These are phyloP conservation scores for Blastomussa wellsi DNA, from an alignment of 92 coral and sea anemone genomes.

Conservation along the genomic window DNA sequence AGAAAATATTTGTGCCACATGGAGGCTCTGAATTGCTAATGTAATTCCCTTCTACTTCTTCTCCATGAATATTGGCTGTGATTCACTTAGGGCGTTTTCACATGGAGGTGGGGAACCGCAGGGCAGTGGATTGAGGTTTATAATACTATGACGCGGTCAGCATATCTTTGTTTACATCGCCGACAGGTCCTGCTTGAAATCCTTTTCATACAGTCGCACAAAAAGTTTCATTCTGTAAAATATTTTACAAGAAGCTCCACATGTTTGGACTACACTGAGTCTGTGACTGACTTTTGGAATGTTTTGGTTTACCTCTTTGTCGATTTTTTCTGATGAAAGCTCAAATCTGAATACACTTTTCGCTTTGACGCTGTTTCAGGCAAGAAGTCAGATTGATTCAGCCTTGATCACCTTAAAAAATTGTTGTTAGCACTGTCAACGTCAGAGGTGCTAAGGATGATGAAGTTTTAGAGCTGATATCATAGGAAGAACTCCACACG, in stretches of 20 bases:
- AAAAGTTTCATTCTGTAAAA: neutral
- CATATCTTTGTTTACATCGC: conserved; percentile 14
- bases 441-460: too few species aligned
- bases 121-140: too few species aligned
- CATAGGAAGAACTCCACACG: too few species aligned
- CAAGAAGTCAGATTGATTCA: conserved; percentile 16
- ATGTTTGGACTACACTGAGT: neutral
- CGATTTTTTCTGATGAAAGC: neutral
- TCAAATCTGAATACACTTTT: neutral
- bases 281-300: neutral
- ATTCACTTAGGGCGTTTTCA: too few species aligned
- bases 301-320: neutral
- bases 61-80: too few species aligned
- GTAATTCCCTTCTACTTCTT: too few species aligned
- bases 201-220: conserved; percentile 9
- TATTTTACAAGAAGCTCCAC: conserved; percentile 12
- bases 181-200: conserved; percentile 19
- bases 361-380: conserved; percentile 13
- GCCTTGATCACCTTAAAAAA: conserved; percentile 10
- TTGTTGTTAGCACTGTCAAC: neutral
- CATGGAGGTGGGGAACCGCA: too few species aligned
- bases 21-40: too few species aligned
- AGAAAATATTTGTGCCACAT: too few species aligned
- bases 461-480: too few species aligned
- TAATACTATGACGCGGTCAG: neutral